Evolutionary conservation across 2,113 vertebrate species (phyloP), one percentile per base, ranked within the genome.

Genomic region (Athene noctua): DNA sequence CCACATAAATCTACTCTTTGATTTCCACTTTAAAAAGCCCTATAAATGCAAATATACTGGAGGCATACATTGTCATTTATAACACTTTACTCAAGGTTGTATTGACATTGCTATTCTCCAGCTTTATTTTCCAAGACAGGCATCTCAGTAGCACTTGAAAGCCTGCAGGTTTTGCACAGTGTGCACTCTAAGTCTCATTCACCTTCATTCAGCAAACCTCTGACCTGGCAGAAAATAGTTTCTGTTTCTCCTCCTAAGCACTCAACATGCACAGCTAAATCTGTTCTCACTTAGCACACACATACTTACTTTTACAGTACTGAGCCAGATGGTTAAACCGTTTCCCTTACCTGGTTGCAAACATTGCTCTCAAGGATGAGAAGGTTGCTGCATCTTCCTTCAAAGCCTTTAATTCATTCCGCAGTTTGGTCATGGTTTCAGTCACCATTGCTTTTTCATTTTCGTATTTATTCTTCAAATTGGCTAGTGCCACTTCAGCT

Each of bases 331-430:
- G 0, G 46, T 40, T 55, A 73, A 61, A 91, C 25, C 3, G 0
- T 34, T 92, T 46, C 25, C 9, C 52, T 97, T 97, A 99, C 99
- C 99, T 99, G 70, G 99, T 99, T 79, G 99, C 99, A 94, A 99
- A 99, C 99, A 99, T 99, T 71, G 99, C 99, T 96, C 99, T 98
- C 93, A 99, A 98, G 88, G 99, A 99, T 66, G 99, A 99, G 98
- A 99, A 99, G 84, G 99, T 99, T 88, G 99, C 99, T 13, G 99
- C 99, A 38, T 99, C 99, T 98, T 99, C 99, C 95, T 99, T 99
- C 93, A 99, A 97, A 92, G 99, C 99, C 98, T 99, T 99, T 72
- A 99, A 97, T 91, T 99, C 99, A 17, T 99, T 99, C 88, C 99
- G 98, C 47, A 99, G 98, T 96, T 99, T 99, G 93, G 98, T 99